Evolutionary conservation across 2,113 vertebrate species (phyloP).

Genomic region (Catagonus wagneri): DNA sequence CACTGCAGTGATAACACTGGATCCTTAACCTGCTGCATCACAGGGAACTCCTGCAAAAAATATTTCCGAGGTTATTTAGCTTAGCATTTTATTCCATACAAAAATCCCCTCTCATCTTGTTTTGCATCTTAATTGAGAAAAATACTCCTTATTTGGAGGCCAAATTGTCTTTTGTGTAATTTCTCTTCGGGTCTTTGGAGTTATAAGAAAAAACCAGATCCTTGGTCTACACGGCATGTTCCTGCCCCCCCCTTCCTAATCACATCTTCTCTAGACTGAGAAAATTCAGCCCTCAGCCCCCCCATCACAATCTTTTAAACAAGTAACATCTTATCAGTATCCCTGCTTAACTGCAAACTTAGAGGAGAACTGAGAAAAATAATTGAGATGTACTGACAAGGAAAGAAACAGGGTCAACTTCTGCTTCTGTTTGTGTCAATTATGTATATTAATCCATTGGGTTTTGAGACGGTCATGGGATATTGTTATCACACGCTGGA

Average conservation of each 20-base stretch:
- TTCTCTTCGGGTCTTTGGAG: background rate
- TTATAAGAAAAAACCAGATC: background rate
- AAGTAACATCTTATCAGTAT: background rate
- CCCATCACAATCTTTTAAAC: background rate
- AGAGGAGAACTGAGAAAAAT: background rate
- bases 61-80: background rate
- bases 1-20: no score
- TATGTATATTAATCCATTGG: background rate
- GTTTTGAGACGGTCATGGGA: background rate
- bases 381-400: background rate
- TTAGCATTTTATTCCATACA: background rate
- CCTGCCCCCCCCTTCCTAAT: background rate
- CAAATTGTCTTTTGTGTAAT: background rate
- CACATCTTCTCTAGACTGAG: background rate
- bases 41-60: background rate
- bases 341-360: background rate
- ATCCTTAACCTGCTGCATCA: no score
- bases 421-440: background rate
- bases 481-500: background rate
- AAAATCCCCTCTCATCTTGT: background rate
- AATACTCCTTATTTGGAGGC: background rate
- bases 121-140: conserved; percentile 1
- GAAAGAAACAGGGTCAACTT: background rate
- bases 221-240: background rate
- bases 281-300: background rate